Conservation (phyloP, 2,797 vertebrate genomes). For the Picus viridis region DNA sequence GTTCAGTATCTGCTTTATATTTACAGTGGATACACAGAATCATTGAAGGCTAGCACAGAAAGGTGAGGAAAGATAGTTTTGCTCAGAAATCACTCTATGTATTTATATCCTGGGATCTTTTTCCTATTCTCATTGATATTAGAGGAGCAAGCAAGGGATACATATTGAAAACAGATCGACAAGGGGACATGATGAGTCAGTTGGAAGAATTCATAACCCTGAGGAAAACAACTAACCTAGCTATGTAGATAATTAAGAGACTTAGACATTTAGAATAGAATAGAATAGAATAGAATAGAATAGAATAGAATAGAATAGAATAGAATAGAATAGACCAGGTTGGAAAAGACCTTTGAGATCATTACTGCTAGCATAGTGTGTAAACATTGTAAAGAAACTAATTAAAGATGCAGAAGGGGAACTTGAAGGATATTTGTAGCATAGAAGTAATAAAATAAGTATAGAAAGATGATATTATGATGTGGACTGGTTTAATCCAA, state of each 20-base stretch:
- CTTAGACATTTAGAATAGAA: neutral
- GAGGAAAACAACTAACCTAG: neutral
- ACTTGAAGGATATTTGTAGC: neutral
- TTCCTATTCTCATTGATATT: neutral
- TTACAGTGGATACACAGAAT: neutral
- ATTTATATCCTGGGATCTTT: neutral
- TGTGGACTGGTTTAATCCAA: neutral
- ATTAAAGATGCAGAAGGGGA: neutral
- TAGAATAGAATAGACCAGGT: too few species aligned
- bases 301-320: too few species aligned
- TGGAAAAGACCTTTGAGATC: too few species aligned
- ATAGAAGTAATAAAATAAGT: neutral
- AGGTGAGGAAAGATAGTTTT: neutral
- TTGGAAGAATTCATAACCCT: neutral
- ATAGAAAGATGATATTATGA: neutral
- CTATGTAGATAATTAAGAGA: neutral
- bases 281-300: too few species aligned
- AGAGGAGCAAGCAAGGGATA: neutral
- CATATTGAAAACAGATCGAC: neutral
- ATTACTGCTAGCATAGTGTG: neutral
- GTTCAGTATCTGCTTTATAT: neutral
- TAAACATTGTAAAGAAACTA: neutral
- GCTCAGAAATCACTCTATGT: neutral
- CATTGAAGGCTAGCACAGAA: neutral
- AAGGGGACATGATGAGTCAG: neutral